Base-by-base conservation (phyloP, 2,113 vertebrate species). In the Menidia beryllina region DNA sequence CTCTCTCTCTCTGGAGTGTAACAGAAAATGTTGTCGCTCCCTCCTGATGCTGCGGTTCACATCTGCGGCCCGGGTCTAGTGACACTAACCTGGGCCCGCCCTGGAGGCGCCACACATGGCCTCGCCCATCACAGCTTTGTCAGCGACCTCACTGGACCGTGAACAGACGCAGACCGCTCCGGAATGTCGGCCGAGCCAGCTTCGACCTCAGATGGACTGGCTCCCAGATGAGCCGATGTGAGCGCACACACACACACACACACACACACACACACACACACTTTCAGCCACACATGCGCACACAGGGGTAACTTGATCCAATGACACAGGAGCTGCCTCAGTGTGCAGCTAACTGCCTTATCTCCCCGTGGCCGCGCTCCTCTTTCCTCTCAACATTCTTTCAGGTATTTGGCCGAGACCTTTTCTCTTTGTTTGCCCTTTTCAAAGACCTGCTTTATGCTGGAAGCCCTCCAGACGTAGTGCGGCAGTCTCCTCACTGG, bases 301-400 rank as follows among this genome's bases (percentile, higher is more conserved):
- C 23, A 49, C 53, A 23, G 41, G 69, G 25, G 91, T 84, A 92
- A 91, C 83, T 48, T 62, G 88, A 91, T 87, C 87, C 81, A 74
- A 77, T 87, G 90, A 89, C 86, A 91, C 82, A 79, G 76, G 90
- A 91, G 88, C 89, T 77, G 81, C 79, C 89, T 88, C 86, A 74
- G 86, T 90, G 91, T 90, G 90, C 75, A 65, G 88, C 87, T 92
- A 89, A 90, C 85, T 88, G 88, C 88, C 88, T 92, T 91, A 91
- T 91, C 91, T 92, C 88, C 73, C 79, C 65, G 73, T 88, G 85
- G 82, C 90, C 78, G 85, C 65, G 85, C 89, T 92, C 89, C 85
- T 87, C 90, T 91, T 91, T 91, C 91, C 91, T 91, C 90, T 89
- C 85, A 75, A 87, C 90, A 91, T 92, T 92, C 90, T 92, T 91